Evolutionary conservation across 2,888 invertebrate species (phyloP).

Genomic region (Acleris cristana): DNA sequence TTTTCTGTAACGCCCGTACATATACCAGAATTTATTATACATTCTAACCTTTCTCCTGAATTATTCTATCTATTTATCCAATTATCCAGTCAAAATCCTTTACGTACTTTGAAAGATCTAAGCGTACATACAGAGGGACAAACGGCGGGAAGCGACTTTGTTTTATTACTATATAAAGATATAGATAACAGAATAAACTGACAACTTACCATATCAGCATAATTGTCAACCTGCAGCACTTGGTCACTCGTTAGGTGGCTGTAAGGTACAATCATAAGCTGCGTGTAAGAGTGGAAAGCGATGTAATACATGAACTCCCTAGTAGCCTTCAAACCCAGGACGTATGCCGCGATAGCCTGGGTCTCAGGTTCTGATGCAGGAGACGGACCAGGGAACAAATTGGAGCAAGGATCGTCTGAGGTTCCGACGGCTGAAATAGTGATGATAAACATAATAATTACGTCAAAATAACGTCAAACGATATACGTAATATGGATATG

Average conservation of each 20-base stretch:
- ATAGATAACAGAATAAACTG: too few relatives aligned
- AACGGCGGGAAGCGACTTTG: too few relatives aligned
- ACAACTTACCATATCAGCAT: slow-evolving; percentile 65
- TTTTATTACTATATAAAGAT: too few relatives aligned
- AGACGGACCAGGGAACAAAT: slow-evolving; percentile 77
- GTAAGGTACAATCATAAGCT: slow-evolving; percentile 79
- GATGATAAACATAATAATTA: neutral
- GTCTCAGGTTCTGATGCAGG: slow-evolving; percentile 84
- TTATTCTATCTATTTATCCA: too few relatives aligned
- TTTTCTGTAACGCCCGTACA: too few relatives aligned
- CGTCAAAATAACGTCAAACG: neutral
- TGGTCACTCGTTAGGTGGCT: slow-evolving; percentile 60
- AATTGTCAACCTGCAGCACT: slow-evolving; percentile 56
- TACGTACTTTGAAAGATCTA: too few relatives aligned
- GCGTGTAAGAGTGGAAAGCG: slow-evolving; percentile 84
- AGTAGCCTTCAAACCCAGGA: slow-evolving; percentile 47
- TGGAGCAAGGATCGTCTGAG: slow-evolving; percentile 73
- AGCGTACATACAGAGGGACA: too few relatives aligned
- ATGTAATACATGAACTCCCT: slow-evolving; percentile 75
- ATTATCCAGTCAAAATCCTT: too few relatives aligned
- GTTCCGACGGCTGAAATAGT: slow-evolving; percentile 61
- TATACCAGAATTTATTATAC: too few relatives aligned
- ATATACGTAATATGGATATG: too few relatives aligned
- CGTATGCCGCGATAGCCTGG: slow-evolving; percentile 65
- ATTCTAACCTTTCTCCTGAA: too few relatives aligned